phyloP scores from a whole-genome alignment of 1,140 invertebrate species.

The Ceratina japonica region DNA sequence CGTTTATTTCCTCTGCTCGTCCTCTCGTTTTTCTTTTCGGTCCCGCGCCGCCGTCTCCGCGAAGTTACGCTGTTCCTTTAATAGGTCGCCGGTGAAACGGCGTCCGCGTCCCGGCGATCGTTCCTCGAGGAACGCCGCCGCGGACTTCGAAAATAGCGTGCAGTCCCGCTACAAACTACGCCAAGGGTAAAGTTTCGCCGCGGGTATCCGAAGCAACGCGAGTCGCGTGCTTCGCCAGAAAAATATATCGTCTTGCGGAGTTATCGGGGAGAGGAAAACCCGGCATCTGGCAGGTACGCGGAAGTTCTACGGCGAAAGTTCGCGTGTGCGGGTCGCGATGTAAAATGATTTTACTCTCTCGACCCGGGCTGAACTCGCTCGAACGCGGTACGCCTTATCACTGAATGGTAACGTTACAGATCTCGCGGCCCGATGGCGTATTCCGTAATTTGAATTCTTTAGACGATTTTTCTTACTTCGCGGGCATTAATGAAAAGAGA shows the following conservation, averaged over 20 bases:
- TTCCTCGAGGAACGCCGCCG: too few relatives aligned
- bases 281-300: neutral
- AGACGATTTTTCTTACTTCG: too few relatives aligned
- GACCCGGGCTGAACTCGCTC: neutral
- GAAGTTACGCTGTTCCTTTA: neutral
- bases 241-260: constrained; percentile 12
- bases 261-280: neutral
- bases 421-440: too few relatives aligned
- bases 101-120: neutral
- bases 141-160: neutral
- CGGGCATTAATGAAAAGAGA: too few relatives aligned
- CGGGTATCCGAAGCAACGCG: neutral
- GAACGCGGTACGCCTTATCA: constrained; percentile 8
- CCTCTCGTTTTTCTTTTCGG: neutral
- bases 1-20: neutral
- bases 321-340: constrained; percentile 8
- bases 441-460: too few relatives aligned
- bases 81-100: neutral
- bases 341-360: constrained; percentile 20
- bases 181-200: neutral
- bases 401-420: too few relatives aligned
- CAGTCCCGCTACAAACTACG: neutral
- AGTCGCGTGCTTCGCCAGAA: constrained; percentile 22
- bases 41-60: neutral
- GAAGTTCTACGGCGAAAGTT: constrained; percentile 10